Base-by-base conservation (phyloP, 2,797 vertebrate genomes). In the Meda fulgida region DNA sequence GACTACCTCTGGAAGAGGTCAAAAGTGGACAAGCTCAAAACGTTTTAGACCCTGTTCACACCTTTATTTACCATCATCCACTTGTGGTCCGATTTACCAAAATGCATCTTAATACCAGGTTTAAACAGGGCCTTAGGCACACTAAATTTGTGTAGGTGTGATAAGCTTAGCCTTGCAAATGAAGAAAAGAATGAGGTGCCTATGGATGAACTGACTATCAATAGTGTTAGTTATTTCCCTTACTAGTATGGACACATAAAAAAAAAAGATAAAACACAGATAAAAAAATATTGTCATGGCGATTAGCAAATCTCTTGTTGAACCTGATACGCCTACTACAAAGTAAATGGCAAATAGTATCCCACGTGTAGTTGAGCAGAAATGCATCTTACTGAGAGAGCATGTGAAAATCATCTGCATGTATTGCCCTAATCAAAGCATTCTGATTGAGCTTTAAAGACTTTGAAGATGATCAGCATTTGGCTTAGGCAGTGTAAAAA, bases 401-500 rank as follows among this genome's bases (percentile, higher is more conserved):
- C 63, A 80, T 67, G 51, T n/a, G 7, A 60, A 63, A 60, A 63
- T 34, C 4, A 82, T 65, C 40, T 43, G 38, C 66, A 58, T 34
- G 53, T 26, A 67, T 8, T 36, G 21, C 43, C 13, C 46, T 58
- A 60, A 72, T 83, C 29, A 77, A 83, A 83, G 23, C 6, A 1
- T 55, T 43, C 11, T n/a, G 34, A 77, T 55, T 23, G n/a, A 69
- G 73, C n/a, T 60, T 71, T 70, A 43, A 78, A 70, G 82, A 84
- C 31, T 84, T 51, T 43, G 40, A 76, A 53, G 58, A 78, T 29
- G n/a, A 60, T 69, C 43, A 78, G 38, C 38, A 60, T 84, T 85
- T 36, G 43, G 53, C 67, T 79, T 9, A 71, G 55, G 77, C 40
- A 7, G 77, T 63, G 55, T 80, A 80, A 85, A 80, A 85, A 84